Evolutionary conservation across 2,113 vertebrate species (phyloP).

Genomic region (Xenopus laevis): DNA sequence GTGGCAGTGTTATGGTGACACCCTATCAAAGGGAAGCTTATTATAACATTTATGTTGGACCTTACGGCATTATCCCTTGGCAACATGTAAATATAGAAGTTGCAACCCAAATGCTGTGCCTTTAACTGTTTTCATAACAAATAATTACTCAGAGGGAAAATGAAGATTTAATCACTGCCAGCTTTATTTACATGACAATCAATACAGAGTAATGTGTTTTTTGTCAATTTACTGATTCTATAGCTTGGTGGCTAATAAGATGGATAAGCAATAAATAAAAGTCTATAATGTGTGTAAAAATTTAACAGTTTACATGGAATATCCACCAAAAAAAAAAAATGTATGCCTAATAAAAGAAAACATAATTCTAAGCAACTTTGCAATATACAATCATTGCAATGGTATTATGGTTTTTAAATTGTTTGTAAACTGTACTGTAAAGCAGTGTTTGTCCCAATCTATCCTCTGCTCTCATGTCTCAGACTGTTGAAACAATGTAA

Average conservation of each 20-base stretch:
- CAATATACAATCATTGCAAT: too few species aligned
- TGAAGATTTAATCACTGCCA: background rate
- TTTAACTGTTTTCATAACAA: conserved; percentile 1
- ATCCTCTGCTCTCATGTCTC: too few species aligned
- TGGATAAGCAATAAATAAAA: too few species aligned
- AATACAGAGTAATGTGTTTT: background rate
- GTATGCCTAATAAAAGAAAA: too few species aligned
- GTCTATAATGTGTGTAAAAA: too few species aligned
- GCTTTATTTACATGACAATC: conserved; percentile 2
- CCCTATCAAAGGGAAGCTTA: conserved; percentile 23
- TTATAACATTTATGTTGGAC: background rate
- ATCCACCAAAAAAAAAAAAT: too few species aligned
- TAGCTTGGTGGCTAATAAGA: background rate
- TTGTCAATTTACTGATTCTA: background rate
- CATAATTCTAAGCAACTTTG: too few species aligned
- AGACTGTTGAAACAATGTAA: too few species aligned
- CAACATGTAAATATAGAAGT: conserved; percentile 13
- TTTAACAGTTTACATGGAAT: too few species aligned
- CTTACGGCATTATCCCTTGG: conserved; percentile 21
- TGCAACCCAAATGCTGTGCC: background rate
- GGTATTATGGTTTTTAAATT: too few species aligned
- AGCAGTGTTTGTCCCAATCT: too few species aligned
- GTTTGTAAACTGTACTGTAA: too few species aligned
- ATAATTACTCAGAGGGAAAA: conserved; percentile 3
- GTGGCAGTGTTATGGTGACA: conserved; percentile 19